These are phyloP conservation scores for Meda fulgida DNA, from an alignment of 2,797 vertebrate genomes.

Conservation along the genomic window DNA sequence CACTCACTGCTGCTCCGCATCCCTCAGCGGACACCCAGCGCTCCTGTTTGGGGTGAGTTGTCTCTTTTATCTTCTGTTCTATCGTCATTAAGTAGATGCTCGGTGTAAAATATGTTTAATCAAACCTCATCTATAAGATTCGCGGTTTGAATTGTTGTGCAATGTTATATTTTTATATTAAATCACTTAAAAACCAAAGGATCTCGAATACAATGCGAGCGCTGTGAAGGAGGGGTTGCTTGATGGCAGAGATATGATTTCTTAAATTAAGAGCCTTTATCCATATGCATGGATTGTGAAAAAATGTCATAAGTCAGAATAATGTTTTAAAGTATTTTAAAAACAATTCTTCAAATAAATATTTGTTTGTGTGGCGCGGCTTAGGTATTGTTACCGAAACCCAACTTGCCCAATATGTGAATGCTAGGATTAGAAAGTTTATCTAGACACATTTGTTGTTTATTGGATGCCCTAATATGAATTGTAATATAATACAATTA, in stretches of 20 bases:
- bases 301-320: background rate
- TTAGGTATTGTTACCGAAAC: background rate
- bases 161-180: constrained; percentile 1
- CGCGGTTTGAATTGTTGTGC: background rate
- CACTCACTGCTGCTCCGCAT: constrained; percentile 48
- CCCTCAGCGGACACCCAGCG: constrained; percentile 43
- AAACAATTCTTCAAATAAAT: background rate
- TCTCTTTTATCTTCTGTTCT: constrained; percentile 19
- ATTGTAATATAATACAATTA: background rate
- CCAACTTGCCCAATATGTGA: background rate
- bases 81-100: constrained; percentile 7
- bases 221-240: constrained; percentile 23
- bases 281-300: background rate
- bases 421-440: background rate
- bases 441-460: background rate
- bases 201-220: constrained; percentile 32
- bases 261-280: background rate
- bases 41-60: constrained; percentile 35
- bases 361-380: background rate
- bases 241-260: background rate
- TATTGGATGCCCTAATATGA: background rate
- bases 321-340: constrained; percentile 13
- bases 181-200: background rate
- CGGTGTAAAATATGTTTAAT: background rate
- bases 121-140: background rate